Evolutionary conservation across 2,113 vertebrate genomes (phyloP).

Genomic region (Prunella fulvescens): DNA sequence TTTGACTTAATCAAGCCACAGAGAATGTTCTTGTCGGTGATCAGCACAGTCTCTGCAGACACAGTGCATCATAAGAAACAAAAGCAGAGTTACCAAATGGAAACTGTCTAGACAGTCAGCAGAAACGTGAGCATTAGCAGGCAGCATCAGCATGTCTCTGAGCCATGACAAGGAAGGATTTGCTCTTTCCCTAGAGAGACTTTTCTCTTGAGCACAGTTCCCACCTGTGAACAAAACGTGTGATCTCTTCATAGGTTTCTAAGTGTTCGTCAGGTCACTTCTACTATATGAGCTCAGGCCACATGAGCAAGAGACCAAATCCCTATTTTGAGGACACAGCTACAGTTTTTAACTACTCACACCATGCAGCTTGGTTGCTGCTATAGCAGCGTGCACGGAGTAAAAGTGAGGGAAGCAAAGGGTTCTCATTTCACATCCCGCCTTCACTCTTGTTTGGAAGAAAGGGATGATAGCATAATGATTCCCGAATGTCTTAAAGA

Average conservation of each 20-base stretch:
- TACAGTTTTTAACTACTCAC: background rate
- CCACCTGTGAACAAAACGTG: background rate
- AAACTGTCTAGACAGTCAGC: conserved; percentile 39
- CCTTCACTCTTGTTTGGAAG: background rate
- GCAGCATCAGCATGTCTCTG: conserved; percentile 5
- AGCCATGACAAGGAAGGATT: background rate
- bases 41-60: background rate
- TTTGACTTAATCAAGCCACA: conserved; percentile 1
- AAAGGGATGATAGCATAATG: background rate
- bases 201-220: background rate
- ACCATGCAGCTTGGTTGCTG: rapidly evolving
- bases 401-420: background rate
- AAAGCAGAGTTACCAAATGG: background rate
- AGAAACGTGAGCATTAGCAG: conserved; percentile 37
- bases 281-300: background rate
- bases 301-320: rapidly evolving
- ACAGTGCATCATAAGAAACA: background rate
- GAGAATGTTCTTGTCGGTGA: background rate
- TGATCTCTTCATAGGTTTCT: background rate
- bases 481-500: background rate
- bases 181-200: background rate
- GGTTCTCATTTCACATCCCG: background rate
- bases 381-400: rapidly evolving
- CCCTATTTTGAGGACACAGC: background rate
- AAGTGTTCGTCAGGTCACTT: background rate